Percentiles rank a stretch among this genome's conserved stretches.
Conservation (phyloP, 2,888 invertebrate genomes). For the Microctonus aethiopoides region DNA sequence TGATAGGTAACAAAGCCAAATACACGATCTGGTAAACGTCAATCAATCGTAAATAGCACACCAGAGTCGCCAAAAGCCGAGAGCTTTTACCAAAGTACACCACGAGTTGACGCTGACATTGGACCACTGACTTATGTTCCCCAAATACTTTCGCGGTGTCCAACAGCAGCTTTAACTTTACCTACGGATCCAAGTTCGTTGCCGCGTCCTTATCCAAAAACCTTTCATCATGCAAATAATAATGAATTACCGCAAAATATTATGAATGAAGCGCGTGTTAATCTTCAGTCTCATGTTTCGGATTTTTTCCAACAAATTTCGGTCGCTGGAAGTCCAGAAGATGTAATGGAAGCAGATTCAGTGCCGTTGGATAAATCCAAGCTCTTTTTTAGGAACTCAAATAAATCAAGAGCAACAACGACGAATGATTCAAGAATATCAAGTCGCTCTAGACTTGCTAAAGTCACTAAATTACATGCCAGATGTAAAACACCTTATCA, state of each 20-base stretch:
- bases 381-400: slow-evolving; percentile 47
- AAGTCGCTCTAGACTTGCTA: slow-evolving; percentile 58
- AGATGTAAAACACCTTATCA: slow-evolving; percentile 60
- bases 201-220: slow-evolving; percentile 41
- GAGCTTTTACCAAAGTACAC: slow-evolving; percentile 64
- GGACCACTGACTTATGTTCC: slow-evolving; percentile 59
- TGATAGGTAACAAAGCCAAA: slow-evolving; percentile 60
- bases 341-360: slow-evolving; percentile 63
- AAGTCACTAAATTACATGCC: slow-evolving; percentile 57
- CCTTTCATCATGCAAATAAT: slow-evolving; percentile 46
- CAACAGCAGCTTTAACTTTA: slow-evolving; percentile 54
- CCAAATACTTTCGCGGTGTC: slow-evolving; percentile 30
- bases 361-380: slow-evolving; percentile 52
- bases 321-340: slow-evolving; percentile 64
- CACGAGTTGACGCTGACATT: slow-evolving; percentile 62
- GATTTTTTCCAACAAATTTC: slow-evolving; percentile 65
- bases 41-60: slow-evolving; percentile 52
- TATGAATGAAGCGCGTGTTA: slow-evolving; percentile 59
- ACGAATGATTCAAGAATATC: slow-evolving; percentile 44
- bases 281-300: slow-evolving; percentile 63
- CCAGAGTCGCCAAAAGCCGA: slow-evolving; percentile 52
- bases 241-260: slow-evolving; percentile 60
- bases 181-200: slow-evolving; percentile 55
- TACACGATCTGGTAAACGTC: slow-evolving; percentile 57
- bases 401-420: slow-evolving; percentile 34